These are phyloP conservation scores for Pheosia gnoma DNA, from an alignment of 2,888 invertebrate species.

Conservation along the genomic window DNA sequence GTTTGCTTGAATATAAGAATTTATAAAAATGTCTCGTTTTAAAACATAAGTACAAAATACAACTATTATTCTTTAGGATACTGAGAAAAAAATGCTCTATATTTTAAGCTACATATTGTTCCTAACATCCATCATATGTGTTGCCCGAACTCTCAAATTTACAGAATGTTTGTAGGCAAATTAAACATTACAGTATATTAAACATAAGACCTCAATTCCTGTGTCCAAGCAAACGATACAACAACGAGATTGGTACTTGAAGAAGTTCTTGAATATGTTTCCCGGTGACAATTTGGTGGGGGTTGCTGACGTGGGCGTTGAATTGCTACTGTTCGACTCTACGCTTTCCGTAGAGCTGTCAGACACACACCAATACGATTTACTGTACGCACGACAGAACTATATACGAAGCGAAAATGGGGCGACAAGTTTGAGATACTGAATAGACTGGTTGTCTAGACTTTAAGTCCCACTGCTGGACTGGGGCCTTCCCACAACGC, in stretches of 20 bases:
- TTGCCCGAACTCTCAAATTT: no score
- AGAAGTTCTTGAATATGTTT: conserved; percentile 97
- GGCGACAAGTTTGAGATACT: no score
- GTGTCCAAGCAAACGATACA: conserved; percentile 56
- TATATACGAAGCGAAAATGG: not conserved
- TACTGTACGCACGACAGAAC: conserved; percentile 4
- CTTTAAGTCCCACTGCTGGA: no score
- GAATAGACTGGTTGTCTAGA: no score
- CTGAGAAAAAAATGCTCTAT: no score
- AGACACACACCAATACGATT: conserved; percentile 28
- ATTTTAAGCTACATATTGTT: no score
- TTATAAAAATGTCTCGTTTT: no score
- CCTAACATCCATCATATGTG: no score
- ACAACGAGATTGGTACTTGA: conserved; percentile 90
- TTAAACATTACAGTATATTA: not conserved
- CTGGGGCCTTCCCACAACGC: no score
- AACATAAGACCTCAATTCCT: conserved; percentile 22
- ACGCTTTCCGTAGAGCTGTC: conserved; percentile 69
- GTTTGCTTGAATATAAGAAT: conserved; percentile 49
- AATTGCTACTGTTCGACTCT: conserved; percentile 77
- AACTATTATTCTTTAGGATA: no score
- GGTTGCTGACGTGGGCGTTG: conserved; percentile 75
- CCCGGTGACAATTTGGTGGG: conserved; percentile 92
- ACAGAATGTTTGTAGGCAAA: no score
- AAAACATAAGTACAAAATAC: no score